Evolutionary conservation across 2,113 vertebrate genomes (phyloP).

Genomic region (Tragulus kanchil): DNA sequence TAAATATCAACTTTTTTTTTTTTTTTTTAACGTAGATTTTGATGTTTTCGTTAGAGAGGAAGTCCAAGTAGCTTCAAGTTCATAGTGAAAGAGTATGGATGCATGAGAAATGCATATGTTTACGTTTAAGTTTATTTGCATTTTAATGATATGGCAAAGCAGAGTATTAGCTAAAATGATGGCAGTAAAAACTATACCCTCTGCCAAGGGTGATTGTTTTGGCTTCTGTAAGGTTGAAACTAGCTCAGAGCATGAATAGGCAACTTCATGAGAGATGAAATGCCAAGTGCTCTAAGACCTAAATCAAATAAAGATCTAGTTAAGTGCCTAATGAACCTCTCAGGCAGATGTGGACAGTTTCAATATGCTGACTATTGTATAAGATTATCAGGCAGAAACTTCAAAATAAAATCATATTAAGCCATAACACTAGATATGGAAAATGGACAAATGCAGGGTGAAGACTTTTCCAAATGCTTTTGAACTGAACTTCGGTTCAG

Average conservation of each 20-base stretch:
- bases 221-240: slow-evolving; percentile 16
- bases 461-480: background rate
- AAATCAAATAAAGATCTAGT: slow-evolving; percentile 50
- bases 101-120: background rate
- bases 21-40: background rate
- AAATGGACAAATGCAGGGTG: slow-evolving; percentile 11
- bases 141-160: background rate
- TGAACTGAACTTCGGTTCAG: background rate
- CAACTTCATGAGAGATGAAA: background rate
- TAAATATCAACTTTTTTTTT: background rate
- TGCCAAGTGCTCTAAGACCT: slow-evolving; percentile 39
- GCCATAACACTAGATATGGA: background rate
- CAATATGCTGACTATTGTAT: slow-evolving; percentile 38
- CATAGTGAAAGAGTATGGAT: background rate
- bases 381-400: slow-evolving; percentile 36
- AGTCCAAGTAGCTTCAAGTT: background rate
- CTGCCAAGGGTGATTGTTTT: slow-evolving; percentile 13
- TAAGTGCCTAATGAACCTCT: slow-evolving; percentile 61
- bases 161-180: background rate
- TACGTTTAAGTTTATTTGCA: background rate
- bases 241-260: background rate
- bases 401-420: slow-evolving; percentile 55
- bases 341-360: slow-evolving; percentile 37
- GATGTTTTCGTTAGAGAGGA: background rate
- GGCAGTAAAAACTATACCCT: background rate